phyloP scores from a whole-genome alignment of 2,888 invertebrate genomes.

The Agonopterix heracliana region DNA sequence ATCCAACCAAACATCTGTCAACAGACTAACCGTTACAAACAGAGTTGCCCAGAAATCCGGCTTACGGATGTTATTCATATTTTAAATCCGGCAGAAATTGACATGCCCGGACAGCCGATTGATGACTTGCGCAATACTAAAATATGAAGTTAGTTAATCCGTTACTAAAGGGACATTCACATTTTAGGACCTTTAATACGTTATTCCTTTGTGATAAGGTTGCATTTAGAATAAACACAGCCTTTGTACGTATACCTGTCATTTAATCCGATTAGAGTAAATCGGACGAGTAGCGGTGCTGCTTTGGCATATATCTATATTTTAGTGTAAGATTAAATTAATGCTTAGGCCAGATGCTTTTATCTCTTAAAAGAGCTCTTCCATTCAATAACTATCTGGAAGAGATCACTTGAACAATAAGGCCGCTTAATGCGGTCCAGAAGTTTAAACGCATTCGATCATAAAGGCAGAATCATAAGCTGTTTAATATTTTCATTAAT shows the following conservation, averaged over 20 bases:
- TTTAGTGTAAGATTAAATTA: slow-evolving; percentile 1
- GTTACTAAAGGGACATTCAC: slow-evolving; percentile 22
- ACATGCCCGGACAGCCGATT: slow-evolving; percentile 15
- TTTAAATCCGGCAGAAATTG: slow-evolving; percentile 23
- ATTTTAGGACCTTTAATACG: background rate
- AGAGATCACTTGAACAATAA: no score
- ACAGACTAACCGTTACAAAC: slow-evolving; percentile 16
- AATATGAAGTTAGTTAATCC: slow-evolving; percentile 49
- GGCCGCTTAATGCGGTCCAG: no score
- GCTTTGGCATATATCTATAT: slow-evolving; percentile 14
- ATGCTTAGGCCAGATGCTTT: no score
- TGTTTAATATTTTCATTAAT: no score
- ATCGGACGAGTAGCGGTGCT: slow-evolving; percentile 49
- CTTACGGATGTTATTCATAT: slow-evolving; percentile 40
- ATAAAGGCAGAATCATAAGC: no score
- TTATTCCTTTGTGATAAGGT: background rate
- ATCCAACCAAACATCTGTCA: no score
- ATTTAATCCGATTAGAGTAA: slow-evolving; percentile 61
- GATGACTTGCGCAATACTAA: slow-evolving; percentile 51
- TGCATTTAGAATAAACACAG: no score
- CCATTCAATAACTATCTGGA: no score
- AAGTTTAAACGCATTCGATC: no score
- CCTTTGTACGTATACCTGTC: slow-evolving; percentile 26
- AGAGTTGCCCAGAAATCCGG: slow-evolving; percentile 40
- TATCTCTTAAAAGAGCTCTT: no score